A percentile compares a stretch with the other conserved stretches of the same genome.
Evolutionary conservation across 2,113 vertebrate genomes (phyloP).

Genomic region (Phalacrocorax pelagicus): DNA sequence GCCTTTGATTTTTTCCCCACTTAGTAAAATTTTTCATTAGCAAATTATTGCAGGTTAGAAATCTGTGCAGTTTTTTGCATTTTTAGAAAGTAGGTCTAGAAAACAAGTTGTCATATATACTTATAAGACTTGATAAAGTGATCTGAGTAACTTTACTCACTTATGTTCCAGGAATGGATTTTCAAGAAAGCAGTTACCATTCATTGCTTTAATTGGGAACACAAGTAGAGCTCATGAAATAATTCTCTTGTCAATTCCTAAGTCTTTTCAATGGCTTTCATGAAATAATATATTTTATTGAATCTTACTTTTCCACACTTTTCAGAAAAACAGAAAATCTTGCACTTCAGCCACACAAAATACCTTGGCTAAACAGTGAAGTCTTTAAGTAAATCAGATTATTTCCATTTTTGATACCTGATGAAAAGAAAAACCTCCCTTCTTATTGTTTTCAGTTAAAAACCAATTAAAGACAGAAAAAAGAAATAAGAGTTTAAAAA

Average conservation of each 20-base stretch:
- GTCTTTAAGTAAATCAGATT: not conserved
- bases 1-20: not conserved
- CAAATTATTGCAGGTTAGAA: not conserved
- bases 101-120: not conserved
- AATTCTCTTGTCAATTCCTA: not conserved
- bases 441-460: not conserved
- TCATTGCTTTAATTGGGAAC: not conserved
- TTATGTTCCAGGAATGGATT: not conserved
- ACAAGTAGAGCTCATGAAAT: not conserved
- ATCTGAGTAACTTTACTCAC: not conserved
- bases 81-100: not conserved
- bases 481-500: not conserved
- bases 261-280: not conserved
- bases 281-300: not conserved
- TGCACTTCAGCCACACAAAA: not conserved
- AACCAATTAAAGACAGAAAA: not conserved
- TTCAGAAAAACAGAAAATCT: not conserved
- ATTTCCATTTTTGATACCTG: not conserved
- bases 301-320: not conserved
- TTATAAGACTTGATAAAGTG: not conserved
- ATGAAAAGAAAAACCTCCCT: not conserved
- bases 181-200: not conserved
- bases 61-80: not conserved
- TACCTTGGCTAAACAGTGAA: not conserved
- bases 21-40: not conserved